Base-by-base conservation (phyloP, 2,113 vertebrate species). In the Proteles cristata region DNA sequence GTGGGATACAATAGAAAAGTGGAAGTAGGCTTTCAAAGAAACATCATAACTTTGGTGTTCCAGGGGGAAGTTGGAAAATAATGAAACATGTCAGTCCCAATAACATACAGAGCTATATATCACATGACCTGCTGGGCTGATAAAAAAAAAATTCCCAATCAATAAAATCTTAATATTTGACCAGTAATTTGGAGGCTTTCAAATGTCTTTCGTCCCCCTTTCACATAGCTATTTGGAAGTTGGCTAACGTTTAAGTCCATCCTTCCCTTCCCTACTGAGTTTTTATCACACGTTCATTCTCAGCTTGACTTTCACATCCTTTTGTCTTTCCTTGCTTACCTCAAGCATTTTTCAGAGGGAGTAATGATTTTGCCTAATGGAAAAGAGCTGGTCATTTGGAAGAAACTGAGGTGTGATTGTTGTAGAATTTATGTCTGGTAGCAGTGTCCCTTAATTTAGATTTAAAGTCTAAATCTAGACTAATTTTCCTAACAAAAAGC, bases 301-400 rank as follows among this genome's bases (percentile, higher is more conserved):
- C 21, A 23, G 14, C 3, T 43, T 71, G 21, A 87, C 23, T 92
- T 91, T 74, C 65, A 68, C 11, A 55, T 11, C 19, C 45, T 5
- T 92, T 8, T 76, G 21, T 88, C 69, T 79, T 92, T 25, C 33
- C 19, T 85, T 82, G 28, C 28, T 93, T 48, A 83, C 16, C 3
- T 66, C 63, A 92, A 80, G 39, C 55, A 66, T 71, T 92, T 93
- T 83, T 93, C 45, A 65, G 35, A 55, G 68, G 87, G 19, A 63
- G 25, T 82, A 39, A 93, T 61, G 55, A 85, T 96, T 92, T 93
- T 95, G 61, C 26, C 16, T 69, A 10, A 84, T 90, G 39, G 95
- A 74, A 86, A 31, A 80, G 45, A 95, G 39, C 7, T 7, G 73
- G 33, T 79, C 39, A 88, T 94, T 94, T 61, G 66, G 15, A 81